Base-by-base conservation (phyloP, 2,797 vertebrate genomes). In the Geotrypetes seraphini region DNA sequence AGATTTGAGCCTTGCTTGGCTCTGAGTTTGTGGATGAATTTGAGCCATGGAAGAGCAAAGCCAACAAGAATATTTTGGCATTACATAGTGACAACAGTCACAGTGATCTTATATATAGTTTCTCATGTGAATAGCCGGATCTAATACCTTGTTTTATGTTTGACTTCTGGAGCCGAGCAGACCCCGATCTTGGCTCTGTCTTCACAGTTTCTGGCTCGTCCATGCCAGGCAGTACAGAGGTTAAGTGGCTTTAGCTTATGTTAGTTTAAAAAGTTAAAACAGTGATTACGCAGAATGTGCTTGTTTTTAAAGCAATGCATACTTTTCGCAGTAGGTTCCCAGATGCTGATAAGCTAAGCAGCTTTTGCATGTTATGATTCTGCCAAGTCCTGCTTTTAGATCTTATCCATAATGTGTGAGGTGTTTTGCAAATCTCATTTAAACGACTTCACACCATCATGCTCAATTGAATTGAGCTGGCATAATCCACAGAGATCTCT, bases 61-160 rank as follows among this genome's bases (percentile, higher is more conserved):
- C 43, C 52, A 63, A 39, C 22, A 54, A 34, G 47, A 60, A 57
- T 60, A 40, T 56, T 60, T 44, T 75, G 73, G 63, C 66, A 52
- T 40, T 44, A 12, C n/a, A 25, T 36, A 8, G 47, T 60, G 42
- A 35, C 56, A 42, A 35, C 56, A 69, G 63, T 51, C 56, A 52
- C 28, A 3, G 35, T 69, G 69, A 75, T 68, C 60, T 70, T 61
- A 53, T 50, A 33, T 54, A 54, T 57, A 43, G 28, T 78, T 73
- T 54, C 39, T 17, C 69, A 63, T 59, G 31, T 54, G 49, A 57
- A 3, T 49, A 49, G 39, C 59, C 57, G 58, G 53, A 53, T 60
- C 27, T 50, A 55, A 33, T 21, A 29, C 19, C 21, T 37, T 18
- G 22, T 16, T 17, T 16, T 21, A 17, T 31, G 19, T 22, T 15